A percentile compares a stretch with the other conserved stretches of the same genome.
Evolutionary conservation across 2,888 invertebrate species (phyloP).

Genomic region (Stomorhina lunata): DNA sequence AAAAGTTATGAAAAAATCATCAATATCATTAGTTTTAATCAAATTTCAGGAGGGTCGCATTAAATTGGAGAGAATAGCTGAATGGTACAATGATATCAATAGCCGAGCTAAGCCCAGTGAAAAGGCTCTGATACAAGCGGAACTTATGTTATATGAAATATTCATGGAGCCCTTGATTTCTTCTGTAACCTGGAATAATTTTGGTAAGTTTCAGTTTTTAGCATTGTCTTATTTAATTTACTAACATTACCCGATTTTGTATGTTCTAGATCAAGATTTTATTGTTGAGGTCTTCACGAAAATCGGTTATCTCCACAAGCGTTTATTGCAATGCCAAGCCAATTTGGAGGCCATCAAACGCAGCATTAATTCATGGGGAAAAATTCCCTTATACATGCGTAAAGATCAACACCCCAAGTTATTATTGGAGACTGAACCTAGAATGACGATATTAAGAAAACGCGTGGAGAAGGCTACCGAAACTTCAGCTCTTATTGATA

Average conservation of each 20-base stretch:
- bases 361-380: slow-evolving; percentile 86
- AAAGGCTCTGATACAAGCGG: slow-evolving; percentile 87
- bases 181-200: slow-evolving; percentile 68
- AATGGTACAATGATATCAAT: slow-evolving; percentile 91
- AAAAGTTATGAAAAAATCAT: too few species aligned
- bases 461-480: slow-evolving; percentile 79
- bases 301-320: slow-evolving; percentile 86
- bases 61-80: slow-evolving; percentile 83
- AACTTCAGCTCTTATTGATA: slow-evolving; percentile 82
- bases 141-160: slow-evolving; percentile 87
- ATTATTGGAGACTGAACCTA: slow-evolving; percentile 81
- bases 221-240: background rate
- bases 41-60: slow-evolving; percentile 81
- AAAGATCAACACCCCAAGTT: slow-evolving; percentile 84
- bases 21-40: background rate
- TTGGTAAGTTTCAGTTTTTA: slow-evolving; percentile 62
- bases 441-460: slow-evolving; percentile 67
- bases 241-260: background rate
- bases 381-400: slow-evolving; percentile 87
- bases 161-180: slow-evolving; percentile 85
- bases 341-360: slow-evolving; percentile 83
- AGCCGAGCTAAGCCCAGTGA: slow-evolving; percentile 88
- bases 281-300: slow-evolving; percentile 85
- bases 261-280: slow-evolving; percentile 83
- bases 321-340: slow-evolving; percentile 85